Percentiles rank a stretch among this genome's conserved stretches.
phyloP scores from a whole-genome alignment of 37 sponge, comb jelly and placozoan genomes.

The Hexactinellida sp. region DNA sequence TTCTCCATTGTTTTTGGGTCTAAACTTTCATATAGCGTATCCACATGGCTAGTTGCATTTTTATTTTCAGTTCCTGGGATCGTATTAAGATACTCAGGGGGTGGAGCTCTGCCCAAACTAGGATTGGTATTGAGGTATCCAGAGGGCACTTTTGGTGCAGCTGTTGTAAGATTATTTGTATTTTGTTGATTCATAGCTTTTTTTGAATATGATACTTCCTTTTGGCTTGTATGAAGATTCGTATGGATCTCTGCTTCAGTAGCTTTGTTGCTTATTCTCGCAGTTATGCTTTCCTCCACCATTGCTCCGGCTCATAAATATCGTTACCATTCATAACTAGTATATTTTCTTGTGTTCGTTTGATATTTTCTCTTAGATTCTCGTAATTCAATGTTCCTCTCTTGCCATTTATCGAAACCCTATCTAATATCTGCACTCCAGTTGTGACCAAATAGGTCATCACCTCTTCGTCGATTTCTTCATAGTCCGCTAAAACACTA shows the following conservation, averaged over 20 bases:
- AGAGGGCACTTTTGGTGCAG: no score
- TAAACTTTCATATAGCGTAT: neutral
- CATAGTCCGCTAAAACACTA: neutral
- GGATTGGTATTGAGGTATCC: neutral
- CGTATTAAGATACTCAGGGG: neutral
- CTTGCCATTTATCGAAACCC: neutral
- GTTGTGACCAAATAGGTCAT: constrained; percentile 5
- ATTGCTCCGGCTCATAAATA: neutral
- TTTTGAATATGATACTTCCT: no score
- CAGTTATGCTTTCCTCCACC: neutral
- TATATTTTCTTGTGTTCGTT: neutral
- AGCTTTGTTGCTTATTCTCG: no score
- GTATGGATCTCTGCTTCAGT: no score
- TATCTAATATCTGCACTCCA: neutral
- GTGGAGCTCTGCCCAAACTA: no score
- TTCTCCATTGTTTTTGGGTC: neutral
- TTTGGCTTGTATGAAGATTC: no score
- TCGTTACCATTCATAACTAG: no score
- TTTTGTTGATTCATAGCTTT: no score
- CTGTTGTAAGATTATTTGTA: no score
- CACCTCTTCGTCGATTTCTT: neutral
- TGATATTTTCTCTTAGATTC: neutral
- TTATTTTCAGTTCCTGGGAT: no score
- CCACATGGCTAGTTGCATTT: neutral
- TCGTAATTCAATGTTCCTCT: neutral